These are phyloP conservation scores for Piaya cayana DNA, from an alignment of 2,113 vertebrate genomes.

Conservation along the genomic window DNA sequence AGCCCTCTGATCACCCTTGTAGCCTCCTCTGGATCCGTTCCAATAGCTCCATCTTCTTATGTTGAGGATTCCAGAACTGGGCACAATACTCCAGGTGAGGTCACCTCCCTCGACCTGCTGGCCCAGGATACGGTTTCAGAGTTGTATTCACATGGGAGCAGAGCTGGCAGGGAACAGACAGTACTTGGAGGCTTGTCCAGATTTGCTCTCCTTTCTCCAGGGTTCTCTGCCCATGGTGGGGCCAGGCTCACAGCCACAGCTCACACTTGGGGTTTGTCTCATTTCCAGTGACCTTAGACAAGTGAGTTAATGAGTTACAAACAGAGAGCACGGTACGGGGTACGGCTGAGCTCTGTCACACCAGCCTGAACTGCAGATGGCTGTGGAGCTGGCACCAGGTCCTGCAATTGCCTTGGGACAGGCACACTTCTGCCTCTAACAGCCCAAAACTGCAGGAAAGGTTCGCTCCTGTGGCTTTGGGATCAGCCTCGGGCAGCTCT, in stretches of 20 bases:
- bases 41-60: too few relatives aligned
- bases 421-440: background rate
- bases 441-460: too few relatives aligned
- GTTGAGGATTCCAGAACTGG: too few relatives aligned
- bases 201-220: background rate
- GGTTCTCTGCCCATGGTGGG: fast-evolving
- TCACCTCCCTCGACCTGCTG: too few relatives aligned
- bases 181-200: background rate
- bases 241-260: fast-evolving
- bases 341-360: background rate
- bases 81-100: too few relatives aligned
- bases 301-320: too few relatives aligned
- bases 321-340: fast-evolving
- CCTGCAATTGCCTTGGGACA: fast-evolving
- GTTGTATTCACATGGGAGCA: fast-evolving
- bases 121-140: background rate
- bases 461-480: fast-evolving
- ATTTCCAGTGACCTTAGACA: background rate
- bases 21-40: too few relatives aligned
- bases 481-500: fast-evolving
- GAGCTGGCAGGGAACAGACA: too few relatives aligned
- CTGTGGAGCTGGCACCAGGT: background rate
- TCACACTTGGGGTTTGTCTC: background rate
- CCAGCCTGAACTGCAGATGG: background rate
- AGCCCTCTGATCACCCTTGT: too few relatives aligned